phyloP scores from a whole-genome alignment of 2,113 vertebrate species.

The Psammodynastes pulverulentus region DNA sequence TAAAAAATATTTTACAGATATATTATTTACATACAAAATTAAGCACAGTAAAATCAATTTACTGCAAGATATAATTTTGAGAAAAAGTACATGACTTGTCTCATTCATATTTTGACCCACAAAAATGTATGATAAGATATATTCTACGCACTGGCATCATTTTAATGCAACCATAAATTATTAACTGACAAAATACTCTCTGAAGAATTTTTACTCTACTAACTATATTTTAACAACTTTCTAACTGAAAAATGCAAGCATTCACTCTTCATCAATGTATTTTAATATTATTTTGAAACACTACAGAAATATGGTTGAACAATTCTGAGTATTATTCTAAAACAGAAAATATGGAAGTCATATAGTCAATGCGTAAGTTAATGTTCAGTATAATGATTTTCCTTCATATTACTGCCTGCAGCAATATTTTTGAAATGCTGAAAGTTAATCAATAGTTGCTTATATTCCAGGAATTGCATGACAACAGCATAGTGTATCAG shows the following conservation, averaged over 20 bases:
- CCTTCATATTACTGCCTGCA: slow-evolving; percentile 36
- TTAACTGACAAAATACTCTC: slow-evolving; percentile 22
- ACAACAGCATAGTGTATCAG: slow-evolving; percentile 39
- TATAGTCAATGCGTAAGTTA: slow-evolving; percentile 16
- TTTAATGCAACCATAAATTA: slow-evolving; percentile 26
- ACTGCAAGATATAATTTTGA: slow-evolving; percentile 60
- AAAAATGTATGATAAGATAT: slow-evolving; percentile 20
- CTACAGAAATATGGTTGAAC: slow-evolving; percentile 26
- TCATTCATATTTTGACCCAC: slow-evolving; percentile 27
- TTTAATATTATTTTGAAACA: slow-evolving; percentile 40
- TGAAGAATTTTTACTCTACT: not conserved
- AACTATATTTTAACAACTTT: slow-evolving; percentile 19
- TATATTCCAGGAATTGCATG: slow-evolving; percentile 47
- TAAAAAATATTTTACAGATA: slow-evolving; percentile 50
- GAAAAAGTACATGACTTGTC: slow-evolving; percentile 50
- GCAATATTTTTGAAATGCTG: slow-evolving; percentile 49
- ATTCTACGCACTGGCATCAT: slow-evolving; percentile 6
- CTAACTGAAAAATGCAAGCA: slow-evolving; percentile 3
- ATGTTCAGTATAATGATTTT: slow-evolving; percentile 35
- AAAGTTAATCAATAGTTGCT: slow-evolving; percentile 64
- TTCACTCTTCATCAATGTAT: slow-evolving; percentile 24
- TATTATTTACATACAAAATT: slow-evolving; percentile 59
- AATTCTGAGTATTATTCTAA: not conserved
- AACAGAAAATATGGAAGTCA: slow-evolving; percentile 35
- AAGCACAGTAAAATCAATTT: slow-evolving; percentile 56